A percentile compares a stretch with the other conserved stretches of the same genome.
Conservation (phyloP, 2,113 vertebrate species). For the Phocoena sinus region DNA sequence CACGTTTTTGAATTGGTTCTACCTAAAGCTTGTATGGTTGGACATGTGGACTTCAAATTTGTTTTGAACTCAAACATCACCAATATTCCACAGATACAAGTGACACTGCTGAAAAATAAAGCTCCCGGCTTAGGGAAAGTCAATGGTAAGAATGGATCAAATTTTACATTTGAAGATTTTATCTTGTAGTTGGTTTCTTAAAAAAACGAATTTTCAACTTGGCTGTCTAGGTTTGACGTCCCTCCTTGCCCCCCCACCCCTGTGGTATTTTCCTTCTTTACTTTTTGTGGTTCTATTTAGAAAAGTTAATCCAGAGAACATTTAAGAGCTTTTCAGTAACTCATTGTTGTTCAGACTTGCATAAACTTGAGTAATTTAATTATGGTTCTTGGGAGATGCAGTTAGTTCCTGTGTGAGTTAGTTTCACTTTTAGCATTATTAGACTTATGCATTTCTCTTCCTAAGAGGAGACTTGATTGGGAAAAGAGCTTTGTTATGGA, state of each 20-base stretch:
- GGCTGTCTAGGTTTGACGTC: not conserved
- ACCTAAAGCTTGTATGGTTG: constrained; percentile 99
- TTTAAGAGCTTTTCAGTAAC: constrained; percentile 6
- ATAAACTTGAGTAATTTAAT: not conserved
- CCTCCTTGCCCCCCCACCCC: not conserved
- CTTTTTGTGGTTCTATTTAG: not conserved
- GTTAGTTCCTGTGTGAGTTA: constrained; percentile 35
- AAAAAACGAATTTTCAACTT: not conserved
- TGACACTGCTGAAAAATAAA: constrained; percentile 98
- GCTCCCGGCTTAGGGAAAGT: constrained; percentile 96
- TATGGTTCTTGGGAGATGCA: not conserved
- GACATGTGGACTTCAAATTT: constrained; percentile 99
- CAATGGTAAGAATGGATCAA: constrained; percentile 86
- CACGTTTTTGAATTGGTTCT: constrained; percentile 98
- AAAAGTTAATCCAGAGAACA: not conserved
- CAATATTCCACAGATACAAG: constrained; percentile 99
- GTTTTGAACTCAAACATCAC: constrained; percentile 96
- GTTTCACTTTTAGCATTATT: not conserved
- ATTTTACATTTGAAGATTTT: constrained; percentile 15
- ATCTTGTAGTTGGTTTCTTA: constrained; percentile 4
- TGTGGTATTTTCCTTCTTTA: not conserved
- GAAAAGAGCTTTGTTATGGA: not conserved
- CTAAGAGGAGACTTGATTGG: not conserved
- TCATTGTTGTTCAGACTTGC: not conserved
- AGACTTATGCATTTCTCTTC: not conserved